Base-by-base conservation (phyloP, 2,113 vertebrate species). In the Clupea harengus region DNA sequence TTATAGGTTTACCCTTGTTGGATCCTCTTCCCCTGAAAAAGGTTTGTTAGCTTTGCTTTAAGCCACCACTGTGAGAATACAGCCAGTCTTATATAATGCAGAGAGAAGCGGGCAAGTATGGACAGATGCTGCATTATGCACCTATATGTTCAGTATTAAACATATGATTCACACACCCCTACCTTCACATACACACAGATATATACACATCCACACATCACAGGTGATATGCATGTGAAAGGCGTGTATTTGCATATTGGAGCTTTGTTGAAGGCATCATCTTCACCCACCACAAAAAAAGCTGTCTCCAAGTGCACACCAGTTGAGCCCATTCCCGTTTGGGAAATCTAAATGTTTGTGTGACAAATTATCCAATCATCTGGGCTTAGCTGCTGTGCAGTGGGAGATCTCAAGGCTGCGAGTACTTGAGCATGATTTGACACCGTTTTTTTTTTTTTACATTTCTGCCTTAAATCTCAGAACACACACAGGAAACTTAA, bases 211-310 rank as follows among this genome's bases (percentile, higher is more conserved):
- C 18, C 57, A 64, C 49, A 81, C 60, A 88, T 87, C 75, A 81
- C 18, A 54, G 81, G 88, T 25, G 32, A 87, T 93, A 93, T 93
- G 93, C 93, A 88, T 67, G 46, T 87, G 81, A 86, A 89, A 92
- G 90, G 90, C 91, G 93, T 93, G 94, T 87, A 82, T 45, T 15
- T 87, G 90, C 88, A 32, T 49, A 84, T 85, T 45, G 44, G 85
- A 84, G 86, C 87, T 85, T 87, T 89, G 88, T 90, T 28, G 20
- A 28, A 60, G 84, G 75, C 6, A 54, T 81, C 25, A 49, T 50
- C 64, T 85, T 28, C 82, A 80, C 13, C 45, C n/a, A 32, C 11
- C 13, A 47, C 85, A 85, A 85, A 64, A 6, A 86, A 83, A 85
- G 50, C 84, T 49, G 91, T 92, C 89, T 94, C 89, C 89, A 20